A percentile compares a stretch with the other conserved stretches of the same genome.
These are phyloP conservation scores for Enteromius treurensis DNA, from an alignment of 2,797 vertebrate genomes.

Conservation along the genomic window DNA sequence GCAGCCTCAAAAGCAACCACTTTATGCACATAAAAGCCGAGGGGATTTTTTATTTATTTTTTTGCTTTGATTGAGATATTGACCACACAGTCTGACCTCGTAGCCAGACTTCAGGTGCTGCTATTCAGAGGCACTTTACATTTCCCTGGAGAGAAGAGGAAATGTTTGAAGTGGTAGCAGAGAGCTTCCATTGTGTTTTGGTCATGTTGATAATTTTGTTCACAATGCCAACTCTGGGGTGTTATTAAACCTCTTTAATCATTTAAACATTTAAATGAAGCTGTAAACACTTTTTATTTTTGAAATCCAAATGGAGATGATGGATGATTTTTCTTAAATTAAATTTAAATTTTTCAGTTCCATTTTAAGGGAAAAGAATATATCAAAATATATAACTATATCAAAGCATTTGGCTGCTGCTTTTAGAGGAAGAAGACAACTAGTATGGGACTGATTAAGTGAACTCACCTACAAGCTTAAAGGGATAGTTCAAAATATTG, in stretches of 20 bases:
- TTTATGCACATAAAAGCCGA: constrained; percentile 6
- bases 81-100: constrained; percentile 13
- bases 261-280: background rate
- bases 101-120: background rate
- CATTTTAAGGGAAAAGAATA: background rate
- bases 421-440: background rate
- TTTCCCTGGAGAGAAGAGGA: background rate
- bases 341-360: background rate
- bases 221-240: background rate
- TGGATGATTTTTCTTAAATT: background rate
- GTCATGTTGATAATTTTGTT: background rate
- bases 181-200: constrained; percentile 1
- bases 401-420: background rate
- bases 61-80: constrained; percentile 27
- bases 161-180: constrained; percentile 5
- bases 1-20: background rate
- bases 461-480: background rate
- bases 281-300: background rate
- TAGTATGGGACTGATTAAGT: background rate
- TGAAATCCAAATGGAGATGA: background rate
- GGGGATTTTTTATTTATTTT: background rate
- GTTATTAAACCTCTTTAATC: constrained; percentile 1
- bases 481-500: background rate
- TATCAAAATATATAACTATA: too few species aligned
- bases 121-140: constrained; percentile 4